phyloP scores from a whole-genome alignment of 2,113 vertebrate species.

The Microtus pennsylvanicus region DNA sequence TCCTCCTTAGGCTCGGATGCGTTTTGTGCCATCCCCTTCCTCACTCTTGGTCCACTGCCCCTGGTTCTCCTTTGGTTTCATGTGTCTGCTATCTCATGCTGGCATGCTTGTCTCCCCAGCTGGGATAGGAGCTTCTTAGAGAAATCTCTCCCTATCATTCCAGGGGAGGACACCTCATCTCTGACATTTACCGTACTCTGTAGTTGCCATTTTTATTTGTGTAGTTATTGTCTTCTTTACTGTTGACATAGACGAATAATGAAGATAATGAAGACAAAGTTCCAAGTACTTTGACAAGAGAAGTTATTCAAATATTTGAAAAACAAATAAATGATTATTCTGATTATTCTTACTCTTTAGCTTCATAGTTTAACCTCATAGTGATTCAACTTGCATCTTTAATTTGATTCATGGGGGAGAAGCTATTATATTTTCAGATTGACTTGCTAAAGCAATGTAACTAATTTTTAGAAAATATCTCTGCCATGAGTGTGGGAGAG shows the following conservation, averaged over 20 bases:
- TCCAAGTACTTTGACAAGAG: background rate
- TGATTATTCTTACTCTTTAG: slow-evolving; percentile 34
- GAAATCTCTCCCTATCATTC: background rate
- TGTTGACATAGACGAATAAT: slow-evolving; percentile 10
- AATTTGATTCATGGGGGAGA: background rate
- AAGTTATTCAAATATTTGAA: slow-evolving; percentile 44
- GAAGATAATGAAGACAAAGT: slow-evolving; percentile 6
- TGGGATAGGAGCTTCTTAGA: background rate
- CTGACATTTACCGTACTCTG: background rate
- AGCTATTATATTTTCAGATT: background rate
- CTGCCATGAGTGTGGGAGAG: background rate
- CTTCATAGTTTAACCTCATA: background rate
- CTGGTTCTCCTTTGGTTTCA: background rate
- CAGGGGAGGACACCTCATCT: background rate
- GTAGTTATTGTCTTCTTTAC: background rate
- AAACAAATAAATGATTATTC: slow-evolving; percentile 2
- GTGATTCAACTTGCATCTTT: slow-evolving; percentile 19
- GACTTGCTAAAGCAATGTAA: background rate
- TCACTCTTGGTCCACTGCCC: background rate
- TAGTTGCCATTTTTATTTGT: slow-evolving; percentile 13
- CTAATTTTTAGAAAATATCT: background rate
- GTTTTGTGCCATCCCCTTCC: background rate
- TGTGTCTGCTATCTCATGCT: background rate
- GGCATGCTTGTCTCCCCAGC: background rate
- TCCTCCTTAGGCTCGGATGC: background rate